These are phyloP conservation scores for Callyntrura guangdongensis DNA, from an alignment of 2,888 invertebrate species.

Conservation along the genomic window DNA sequence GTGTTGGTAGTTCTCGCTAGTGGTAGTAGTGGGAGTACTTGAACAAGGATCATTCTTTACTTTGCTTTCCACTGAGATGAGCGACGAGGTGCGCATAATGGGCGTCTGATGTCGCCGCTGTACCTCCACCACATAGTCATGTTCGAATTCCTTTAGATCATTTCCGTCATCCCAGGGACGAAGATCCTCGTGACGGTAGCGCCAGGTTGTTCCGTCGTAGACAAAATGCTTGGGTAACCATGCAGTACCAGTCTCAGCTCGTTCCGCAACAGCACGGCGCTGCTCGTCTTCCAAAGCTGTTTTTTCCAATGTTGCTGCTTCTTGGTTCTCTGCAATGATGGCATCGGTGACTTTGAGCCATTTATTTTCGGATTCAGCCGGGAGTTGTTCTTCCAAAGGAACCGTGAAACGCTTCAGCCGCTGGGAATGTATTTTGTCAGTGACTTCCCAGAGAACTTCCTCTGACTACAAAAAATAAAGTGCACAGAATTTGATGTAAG, in stretches of 20 bases:
- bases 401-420: slow-evolving; percentile 93
- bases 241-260: slow-evolving; percentile 89
- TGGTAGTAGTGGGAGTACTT: slow-evolving; percentile 33
- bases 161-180: slow-evolving; percentile 96
- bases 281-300: slow-evolving; percentile 96
- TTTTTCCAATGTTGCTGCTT: slow-evolving; percentile 96
- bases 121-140: slow-evolving; percentile 92
- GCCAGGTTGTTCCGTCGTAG: slow-evolving; percentile 88
- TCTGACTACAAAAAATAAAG: slow-evolving; percentile 88
- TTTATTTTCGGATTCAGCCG: slow-evolving; percentile 94
- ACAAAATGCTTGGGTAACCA: slow-evolving; percentile 93
- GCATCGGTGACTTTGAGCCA: slow-evolving; percentile 96
- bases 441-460: slow-evolving; percentile 90
- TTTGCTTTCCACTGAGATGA: slow-evolving; percentile 89
- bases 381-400: slow-evolving; percentile 91
- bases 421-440: slow-evolving; percentile 89
- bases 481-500: neutral
- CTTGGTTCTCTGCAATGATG: slow-evolving; percentile 93
- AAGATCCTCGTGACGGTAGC: slow-evolving; percentile 92
- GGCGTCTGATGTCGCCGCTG: slow-evolving; percentile 92
- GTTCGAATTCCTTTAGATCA: slow-evolving; percentile 95
- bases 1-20: slow-evolving; percentile 32
- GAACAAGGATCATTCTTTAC: slow-evolving; percentile 75
- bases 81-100: slow-evolving; percentile 90
- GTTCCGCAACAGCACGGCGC: slow-evolving; percentile 90